These are phyloP conservation scores for Drosophila sp. DNA, from an alignment of 1,140 invertebrate species.

Conservation along the genomic window DNA sequence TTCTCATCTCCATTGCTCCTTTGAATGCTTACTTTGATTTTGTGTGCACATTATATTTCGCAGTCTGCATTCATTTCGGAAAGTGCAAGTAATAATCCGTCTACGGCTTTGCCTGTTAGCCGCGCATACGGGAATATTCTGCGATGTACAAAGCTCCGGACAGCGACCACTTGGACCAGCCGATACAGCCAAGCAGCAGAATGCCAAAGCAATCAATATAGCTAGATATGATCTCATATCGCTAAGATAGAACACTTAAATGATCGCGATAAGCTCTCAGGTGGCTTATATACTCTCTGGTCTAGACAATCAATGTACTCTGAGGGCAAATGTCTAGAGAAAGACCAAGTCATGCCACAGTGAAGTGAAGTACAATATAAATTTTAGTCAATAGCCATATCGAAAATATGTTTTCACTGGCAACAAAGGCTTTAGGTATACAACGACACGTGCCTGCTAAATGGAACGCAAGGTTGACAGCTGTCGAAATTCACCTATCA, in stretches of 20 bases:
- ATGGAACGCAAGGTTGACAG: neutral
- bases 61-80: neutral
- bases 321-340: neutral
- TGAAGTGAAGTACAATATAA: neutral
- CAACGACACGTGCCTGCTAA: neutral
- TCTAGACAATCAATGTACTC: too few relatives aligned
- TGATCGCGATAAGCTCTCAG: neutral
- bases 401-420: conserved; percentile 1
- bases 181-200: neutral
- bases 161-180: neutral
- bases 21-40: neutral
- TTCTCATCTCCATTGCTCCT: neutral
- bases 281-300: neutral
- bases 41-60: neutral
- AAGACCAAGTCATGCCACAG: neutral
- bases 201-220: neutral
- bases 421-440: neutral
- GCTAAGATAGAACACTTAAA: neutral
- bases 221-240: neutral
- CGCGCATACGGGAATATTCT: neutral
- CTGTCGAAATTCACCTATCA: neutral
- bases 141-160: neutral
- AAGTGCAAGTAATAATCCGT: neutral
- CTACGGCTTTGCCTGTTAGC: neutral
- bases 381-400: neutral